Percentiles rank a stretch among this genome's conserved stretches.
Evolutionary conservation across 2,797 vertebrate genomes (phyloP).

Genomic region (Serranus cabrilla): DNA sequence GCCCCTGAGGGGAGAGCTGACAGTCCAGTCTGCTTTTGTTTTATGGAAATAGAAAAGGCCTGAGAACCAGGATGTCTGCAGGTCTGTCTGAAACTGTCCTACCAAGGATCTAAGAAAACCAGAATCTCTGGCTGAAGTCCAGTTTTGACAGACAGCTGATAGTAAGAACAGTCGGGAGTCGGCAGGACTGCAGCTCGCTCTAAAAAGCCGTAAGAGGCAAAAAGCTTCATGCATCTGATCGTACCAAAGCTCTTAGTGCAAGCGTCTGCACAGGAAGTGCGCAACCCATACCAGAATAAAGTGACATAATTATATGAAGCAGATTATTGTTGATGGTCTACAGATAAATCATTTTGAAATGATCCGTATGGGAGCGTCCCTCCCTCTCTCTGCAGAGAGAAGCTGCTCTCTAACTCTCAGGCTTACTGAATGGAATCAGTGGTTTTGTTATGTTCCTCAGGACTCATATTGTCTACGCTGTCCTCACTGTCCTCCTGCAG

Average conservation of each 20-base stretch:
- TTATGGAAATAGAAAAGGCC: background rate
- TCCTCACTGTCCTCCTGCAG: conserved; percentile 74
- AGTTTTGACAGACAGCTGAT: background rate
- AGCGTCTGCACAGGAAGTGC: background rate
- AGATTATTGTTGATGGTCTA: too few relatives aligned
- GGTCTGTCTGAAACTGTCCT: too few relatives aligned
- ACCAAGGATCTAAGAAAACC: background rate
- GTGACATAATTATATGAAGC: too few relatives aligned
- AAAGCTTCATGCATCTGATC: background rate
- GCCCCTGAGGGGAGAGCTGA: too few relatives aligned
- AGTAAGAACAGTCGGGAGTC: background rate
- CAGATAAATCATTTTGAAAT: background rate
- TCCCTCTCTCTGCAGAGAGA: conserved; percentile 2
- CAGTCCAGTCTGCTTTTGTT: background rate
- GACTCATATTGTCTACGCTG: conserved; percentile 49
- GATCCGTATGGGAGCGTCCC: background rate
- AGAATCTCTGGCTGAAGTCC: background rate
- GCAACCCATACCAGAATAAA: background rate
- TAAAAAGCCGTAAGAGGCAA: background rate
- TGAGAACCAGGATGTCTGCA: background rate
- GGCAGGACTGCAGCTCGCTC: conserved; percentile 18
- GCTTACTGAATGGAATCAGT: conserved; percentile 57
- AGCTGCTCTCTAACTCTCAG: conserved; percentile 6
- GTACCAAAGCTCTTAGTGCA: background rate
- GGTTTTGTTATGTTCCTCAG: conserved; percentile 14